Evolutionary conservation across 2,888 invertebrate species (phyloP).

Genomic region (Litoditis marina): DNA sequence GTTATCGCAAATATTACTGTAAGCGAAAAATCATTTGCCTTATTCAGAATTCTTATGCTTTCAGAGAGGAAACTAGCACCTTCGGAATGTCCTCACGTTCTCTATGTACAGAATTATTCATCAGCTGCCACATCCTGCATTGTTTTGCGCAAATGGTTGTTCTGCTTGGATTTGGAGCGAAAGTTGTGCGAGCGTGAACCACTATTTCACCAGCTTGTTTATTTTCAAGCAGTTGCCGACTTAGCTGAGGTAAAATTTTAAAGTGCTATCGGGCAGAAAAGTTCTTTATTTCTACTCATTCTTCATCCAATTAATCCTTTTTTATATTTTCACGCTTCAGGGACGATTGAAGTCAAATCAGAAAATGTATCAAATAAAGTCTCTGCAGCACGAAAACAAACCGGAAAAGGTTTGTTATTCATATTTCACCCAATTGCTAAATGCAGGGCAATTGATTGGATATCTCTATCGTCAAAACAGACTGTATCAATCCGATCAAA

Average conservation of each 20-base stretch:
- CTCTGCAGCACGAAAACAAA: conserved; percentile 83
- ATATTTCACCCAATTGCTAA: too few relatives aligned
- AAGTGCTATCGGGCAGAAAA: not conserved
- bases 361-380: conserved; percentile 90
- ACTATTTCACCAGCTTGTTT: conserved; percentile 70
- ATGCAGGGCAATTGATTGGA: too few relatives aligned
- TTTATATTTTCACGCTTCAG: conserved; percentile 72
- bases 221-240: conserved; percentile 58
- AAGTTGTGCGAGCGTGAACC: conserved; percentile 72
- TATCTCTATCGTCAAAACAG: too few relatives aligned
- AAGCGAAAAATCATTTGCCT: too few relatives aligned
- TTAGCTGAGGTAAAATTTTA: conserved; percentile 33
- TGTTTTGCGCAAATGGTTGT: conserved; percentile 69
- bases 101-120: conserved; percentile 98
- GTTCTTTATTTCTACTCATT: not conserved
- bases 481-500: too few relatives aligned
- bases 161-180: conserved; percentile 52
- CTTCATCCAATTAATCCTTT: conserved; percentile 66
- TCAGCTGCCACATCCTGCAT: conserved; percentile 94
- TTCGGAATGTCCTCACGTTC: conserved; percentile 90
- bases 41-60: too few relatives aligned
- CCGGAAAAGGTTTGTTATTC: conserved; percentile 71
- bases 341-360: conserved; percentile 86
- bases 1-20: too few relatives aligned
- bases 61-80: conserved; percentile 88